Evolutionary conservation across 2,113 vertebrate genomes (phyloP).

Genomic region (Tichodroma muraria): DNA sequence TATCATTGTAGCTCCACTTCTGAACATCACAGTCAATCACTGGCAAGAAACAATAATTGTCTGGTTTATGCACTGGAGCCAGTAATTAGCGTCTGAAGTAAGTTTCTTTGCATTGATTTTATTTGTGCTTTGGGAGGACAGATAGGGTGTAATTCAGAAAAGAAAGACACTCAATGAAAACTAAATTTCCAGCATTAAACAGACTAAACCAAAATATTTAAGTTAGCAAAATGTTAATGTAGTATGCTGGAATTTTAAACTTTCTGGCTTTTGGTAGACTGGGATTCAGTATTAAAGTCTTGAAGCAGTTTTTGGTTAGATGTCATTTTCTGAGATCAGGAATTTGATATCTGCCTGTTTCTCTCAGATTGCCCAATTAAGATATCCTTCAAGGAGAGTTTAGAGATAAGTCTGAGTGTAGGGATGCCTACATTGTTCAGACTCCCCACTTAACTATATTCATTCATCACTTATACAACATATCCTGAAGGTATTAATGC

Average conservation of each 20-base stretch:
- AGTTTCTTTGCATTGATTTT: background rate
- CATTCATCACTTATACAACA: background rate
- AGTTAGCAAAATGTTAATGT: background rate
- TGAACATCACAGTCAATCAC: background rate
- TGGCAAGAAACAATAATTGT: background rate
- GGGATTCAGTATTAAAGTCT: background rate
- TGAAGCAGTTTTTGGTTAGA: background rate
- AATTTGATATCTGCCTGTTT: background rate
- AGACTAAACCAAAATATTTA: background rate
- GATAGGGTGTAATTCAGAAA: background rate
- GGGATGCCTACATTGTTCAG: background rate
- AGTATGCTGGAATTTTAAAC: background rate
- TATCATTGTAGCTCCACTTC: background rate
- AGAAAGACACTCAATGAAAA: background rate
- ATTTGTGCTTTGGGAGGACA: background rate
- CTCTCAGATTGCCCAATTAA: background rate
- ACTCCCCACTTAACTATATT: background rate
- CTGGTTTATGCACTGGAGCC: background rate
- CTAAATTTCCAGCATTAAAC: background rate
- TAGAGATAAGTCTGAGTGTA: background rate
- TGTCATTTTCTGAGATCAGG: background rate
- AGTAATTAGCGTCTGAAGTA: background rate
- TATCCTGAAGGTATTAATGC: background rate
- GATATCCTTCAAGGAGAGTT: background rate
- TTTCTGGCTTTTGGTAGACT: background rate